A percentile compares a stretch with the other conserved stretches of the same genome.
Conservation (phyloP, 2,888 invertebrate species). For the Nemoura dubitans region DNA sequence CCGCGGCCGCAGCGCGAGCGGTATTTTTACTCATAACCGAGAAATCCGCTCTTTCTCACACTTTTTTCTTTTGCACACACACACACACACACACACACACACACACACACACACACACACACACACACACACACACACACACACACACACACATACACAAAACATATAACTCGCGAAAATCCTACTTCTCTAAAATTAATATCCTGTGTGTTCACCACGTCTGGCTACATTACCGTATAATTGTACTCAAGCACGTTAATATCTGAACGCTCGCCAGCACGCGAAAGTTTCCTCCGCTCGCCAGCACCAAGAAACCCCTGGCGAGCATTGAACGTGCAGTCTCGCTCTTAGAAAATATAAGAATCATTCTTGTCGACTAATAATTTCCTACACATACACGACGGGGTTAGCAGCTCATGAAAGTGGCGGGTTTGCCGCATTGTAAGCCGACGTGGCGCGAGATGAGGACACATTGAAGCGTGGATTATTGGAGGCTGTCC, state of each 20-base stretch:
- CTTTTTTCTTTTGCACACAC: neutral
- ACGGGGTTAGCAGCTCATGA: neutral
- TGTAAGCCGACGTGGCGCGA: slow-evolving; percentile 18
- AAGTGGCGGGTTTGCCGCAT: neutral
- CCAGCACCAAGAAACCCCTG: too few species aligned
- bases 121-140: too few species aligned
- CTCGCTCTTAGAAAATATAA: neutral
- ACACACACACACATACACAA: too few species aligned
- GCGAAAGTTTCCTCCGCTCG: neutral
- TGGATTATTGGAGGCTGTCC: slow-evolving; percentile 3
- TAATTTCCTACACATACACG: too few species aligned
- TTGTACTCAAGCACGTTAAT: neutral
- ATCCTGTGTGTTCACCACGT: neutral
- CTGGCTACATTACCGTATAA: neutral
- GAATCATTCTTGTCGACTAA: neutral
- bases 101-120: too few species aligned
- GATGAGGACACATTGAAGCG: slow-evolving; percentile 21
- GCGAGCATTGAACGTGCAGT: too few species aligned
- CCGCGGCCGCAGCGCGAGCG: neutral
- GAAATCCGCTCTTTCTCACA: neutral
- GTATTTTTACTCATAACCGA: neutral
- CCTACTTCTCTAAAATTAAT: neutral
- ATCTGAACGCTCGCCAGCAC: neutral
- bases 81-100: too few species aligned
- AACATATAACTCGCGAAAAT: neutral